Evolutionary conservation across 2,888 invertebrate genomes (phyloP), one percentile per base, ranked within the genome.

Genomic region (Drosophila barbarae): DNA sequence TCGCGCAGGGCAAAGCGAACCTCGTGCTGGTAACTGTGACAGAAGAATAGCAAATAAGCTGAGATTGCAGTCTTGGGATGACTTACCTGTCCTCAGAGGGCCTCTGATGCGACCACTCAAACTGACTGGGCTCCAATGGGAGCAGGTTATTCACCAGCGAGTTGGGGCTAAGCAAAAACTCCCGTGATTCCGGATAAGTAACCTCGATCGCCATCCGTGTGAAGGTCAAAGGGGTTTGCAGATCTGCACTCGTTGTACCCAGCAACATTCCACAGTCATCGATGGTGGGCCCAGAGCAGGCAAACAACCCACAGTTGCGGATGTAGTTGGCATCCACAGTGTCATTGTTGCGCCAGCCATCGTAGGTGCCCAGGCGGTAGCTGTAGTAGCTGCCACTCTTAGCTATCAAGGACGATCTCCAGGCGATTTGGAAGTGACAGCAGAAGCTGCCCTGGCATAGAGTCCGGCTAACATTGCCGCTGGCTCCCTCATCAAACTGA

Each of bases 221-320:
- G 52, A 88, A 86, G 15, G 56, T 54, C 1, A 84, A 63, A 8
- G 55, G 52, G 2, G 70, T 56, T 3, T 51, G 42, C 0, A 63
- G 54, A 9, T 6, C 9, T n/a, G 69, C 44, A 28, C 32, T 34
- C 0, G 59, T 68, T 1, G 56, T 18, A 18, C 18, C 18, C 18
- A 28, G 5, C 4, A 74, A 30, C 39, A 69, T 68, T 0, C 81
- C 88, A 56, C 88, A 88, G 5, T 84, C 78, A 8, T 46, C 54
- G 8, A 88, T 59, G 2, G 55, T 52, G 7, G 74, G 51, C 0
- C 86, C 84, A 1, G 64, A 75, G 75, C 91, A 91, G 36, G 90
- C 87, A 13, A 91, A 85, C 2, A 92, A 42, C 1, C 86, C 90
- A 72, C 91, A 92, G 44, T 89, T 86, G 50, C 91, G 89, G 15